phyloP scores from a whole-genome alignment of 2,888 invertebrate species.

The Chrysomela aeneicollis region DNA sequence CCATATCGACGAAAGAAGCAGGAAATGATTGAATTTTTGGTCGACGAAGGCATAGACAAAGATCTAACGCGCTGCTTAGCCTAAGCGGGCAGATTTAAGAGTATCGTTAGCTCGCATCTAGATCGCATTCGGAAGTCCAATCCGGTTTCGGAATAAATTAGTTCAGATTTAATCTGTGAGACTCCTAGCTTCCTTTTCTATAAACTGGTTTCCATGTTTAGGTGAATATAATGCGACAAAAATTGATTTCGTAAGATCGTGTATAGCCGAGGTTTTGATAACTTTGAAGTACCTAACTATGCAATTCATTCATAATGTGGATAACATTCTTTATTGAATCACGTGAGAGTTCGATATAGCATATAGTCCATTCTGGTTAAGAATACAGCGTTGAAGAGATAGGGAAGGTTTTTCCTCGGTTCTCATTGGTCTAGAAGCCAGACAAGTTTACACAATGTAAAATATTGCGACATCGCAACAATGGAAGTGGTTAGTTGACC shows the following conservation, averaged over 20 bases:
- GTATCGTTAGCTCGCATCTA: constrained; percentile 56
- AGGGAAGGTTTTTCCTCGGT: too few species aligned
- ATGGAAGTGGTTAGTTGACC: too few species aligned
- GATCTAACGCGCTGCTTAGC: constrained; percentile 30
- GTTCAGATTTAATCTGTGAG: constrained; percentile 50
- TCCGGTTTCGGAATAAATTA: constrained; percentile 56
- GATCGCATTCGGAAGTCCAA: constrained; percentile 57
- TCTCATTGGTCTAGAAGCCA: too few species aligned
- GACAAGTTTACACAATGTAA: too few species aligned
- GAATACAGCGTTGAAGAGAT: too few species aligned
- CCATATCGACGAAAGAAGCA: constrained; percentile 3
- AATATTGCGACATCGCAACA: too few species aligned
- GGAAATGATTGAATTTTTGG: constrained; percentile 12
- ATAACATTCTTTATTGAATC: too few species aligned
- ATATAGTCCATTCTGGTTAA: too few species aligned
- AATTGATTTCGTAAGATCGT: constrained; percentile 34
- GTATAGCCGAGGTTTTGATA: not conserved
- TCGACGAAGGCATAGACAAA: constrained; percentile 15
- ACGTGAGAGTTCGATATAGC: too few species aligned
- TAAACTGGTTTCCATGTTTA: constrained; percentile 47
- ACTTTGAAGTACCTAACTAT: not conserved
- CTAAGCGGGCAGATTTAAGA: constrained; percentile 54
- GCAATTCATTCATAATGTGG: too few species aligned
- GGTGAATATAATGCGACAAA: constrained; percentile 35
- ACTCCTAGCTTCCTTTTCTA: constrained; percentile 45